Conservation (phyloP, 2,113 vertebrate species). For the Grantiella picta region DNA sequence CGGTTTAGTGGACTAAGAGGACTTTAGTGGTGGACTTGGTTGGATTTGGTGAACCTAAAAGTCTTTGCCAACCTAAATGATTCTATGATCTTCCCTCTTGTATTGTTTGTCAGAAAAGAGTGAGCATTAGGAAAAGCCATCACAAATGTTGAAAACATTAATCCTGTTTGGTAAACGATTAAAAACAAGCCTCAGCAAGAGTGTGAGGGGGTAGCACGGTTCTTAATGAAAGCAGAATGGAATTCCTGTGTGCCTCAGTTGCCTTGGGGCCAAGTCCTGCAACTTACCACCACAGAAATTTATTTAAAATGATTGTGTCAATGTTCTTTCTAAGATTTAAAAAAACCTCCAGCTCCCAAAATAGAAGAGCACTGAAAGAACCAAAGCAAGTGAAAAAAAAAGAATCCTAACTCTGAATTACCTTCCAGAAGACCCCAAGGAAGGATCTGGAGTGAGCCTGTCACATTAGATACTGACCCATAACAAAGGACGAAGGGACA, state of each 20-base stretch:
- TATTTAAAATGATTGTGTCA: neutral
- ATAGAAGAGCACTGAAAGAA: neutral
- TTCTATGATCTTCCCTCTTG: neutral
- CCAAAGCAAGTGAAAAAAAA: neutral
- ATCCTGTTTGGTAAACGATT: neutral
- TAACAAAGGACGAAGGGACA: neutral
- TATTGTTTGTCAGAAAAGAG: neutral
- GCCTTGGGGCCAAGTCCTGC: neutral
- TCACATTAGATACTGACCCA: neutral
- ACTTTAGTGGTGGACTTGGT: neutral
- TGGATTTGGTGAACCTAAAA: neutral
- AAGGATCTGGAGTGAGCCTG: neutral
- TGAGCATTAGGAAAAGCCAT: neutral
- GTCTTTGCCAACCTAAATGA: neutral
- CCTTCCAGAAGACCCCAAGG: neutral
- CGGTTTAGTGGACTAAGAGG: neutral
- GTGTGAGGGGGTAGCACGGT: neutral
- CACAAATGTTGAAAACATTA: neutral
- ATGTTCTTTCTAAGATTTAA: neutral
- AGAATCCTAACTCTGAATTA: neutral
- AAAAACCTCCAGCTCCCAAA: neutral
- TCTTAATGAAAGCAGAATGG: neutral
- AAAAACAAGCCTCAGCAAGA: neutral
- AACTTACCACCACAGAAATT: neutral
- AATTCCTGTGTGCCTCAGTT: rapidly evolving